phyloP scores from a whole-genome alignment of 2,113 vertebrate genomes.

The Aplodontia rufa region DNA sequence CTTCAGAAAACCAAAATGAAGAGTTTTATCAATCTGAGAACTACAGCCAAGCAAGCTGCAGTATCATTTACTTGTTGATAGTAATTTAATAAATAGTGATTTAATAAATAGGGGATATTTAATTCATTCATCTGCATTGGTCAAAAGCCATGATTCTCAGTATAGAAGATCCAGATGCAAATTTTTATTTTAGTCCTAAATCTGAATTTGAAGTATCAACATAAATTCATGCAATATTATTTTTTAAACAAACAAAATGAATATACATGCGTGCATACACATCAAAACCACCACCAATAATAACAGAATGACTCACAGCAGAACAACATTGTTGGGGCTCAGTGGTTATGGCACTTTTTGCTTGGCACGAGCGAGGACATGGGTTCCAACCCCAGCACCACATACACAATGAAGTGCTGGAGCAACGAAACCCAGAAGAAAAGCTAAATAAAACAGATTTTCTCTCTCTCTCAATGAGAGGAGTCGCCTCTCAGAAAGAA shows the following conservation, averaged over 20 bases:
- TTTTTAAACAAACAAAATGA: conserved; percentile 13
- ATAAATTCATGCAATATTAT: not conserved
- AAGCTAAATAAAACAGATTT: too few relatives aligned
- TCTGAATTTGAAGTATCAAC: not conserved
- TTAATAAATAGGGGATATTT: not conserved
- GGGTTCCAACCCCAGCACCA: too few relatives aligned
- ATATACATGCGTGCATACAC: not conserved
- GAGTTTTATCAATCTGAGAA: not conserved
- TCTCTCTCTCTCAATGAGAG: too few relatives aligned
- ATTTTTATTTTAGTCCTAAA: not conserved
- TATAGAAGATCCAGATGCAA: not conserved
- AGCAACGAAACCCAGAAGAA: too few relatives aligned
- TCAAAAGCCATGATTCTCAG: conserved; percentile 4
- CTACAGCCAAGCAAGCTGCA: not conserved
- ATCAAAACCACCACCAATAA: not conserved
- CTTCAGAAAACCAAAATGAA: conserved; percentile 26
- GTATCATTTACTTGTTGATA: not conserved
- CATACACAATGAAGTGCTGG: too few relatives aligned
- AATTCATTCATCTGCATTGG: not conserved
- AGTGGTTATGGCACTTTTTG: too few relatives aligned
- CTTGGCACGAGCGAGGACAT: too few relatives aligned
- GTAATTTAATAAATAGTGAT: not conserved
- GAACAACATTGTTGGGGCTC: too few relatives aligned
- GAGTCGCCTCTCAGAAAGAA: too few relatives aligned
- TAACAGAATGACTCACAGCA: not conserved